A percentile compares a stretch with the other conserved stretches of the same genome.
phyloP scores from a whole-genome alignment of 2,888 invertebrate species.

The Hirtodrosophila cameraria region DNA sequence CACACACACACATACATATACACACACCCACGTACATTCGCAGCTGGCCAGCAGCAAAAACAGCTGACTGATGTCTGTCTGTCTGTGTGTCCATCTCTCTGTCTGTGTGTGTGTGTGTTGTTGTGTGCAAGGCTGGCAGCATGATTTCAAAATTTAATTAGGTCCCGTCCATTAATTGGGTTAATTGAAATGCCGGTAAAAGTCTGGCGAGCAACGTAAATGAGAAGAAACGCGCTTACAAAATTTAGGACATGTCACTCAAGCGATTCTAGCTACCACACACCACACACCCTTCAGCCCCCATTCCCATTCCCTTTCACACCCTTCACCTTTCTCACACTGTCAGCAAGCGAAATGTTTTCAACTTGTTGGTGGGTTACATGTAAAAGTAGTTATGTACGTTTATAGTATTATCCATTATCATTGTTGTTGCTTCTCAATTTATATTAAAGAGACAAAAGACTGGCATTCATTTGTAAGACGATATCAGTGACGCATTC shows the following conservation, averaged over 20 bases:
- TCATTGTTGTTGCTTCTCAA: slow-evolving; percentile 1
- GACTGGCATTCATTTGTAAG: not conserved
- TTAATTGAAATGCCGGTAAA: slow-evolving; percentile 82
- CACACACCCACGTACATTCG: too few species aligned
- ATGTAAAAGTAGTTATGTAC: slow-evolving; percentile 10
- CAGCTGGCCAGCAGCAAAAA: slow-evolving; percentile 66
- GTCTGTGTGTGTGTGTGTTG: slow-evolving; percentile 31
- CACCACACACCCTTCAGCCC: not conserved
- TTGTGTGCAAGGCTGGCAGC: slow-evolving; percentile 50
- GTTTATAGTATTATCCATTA: slow-evolving; percentile 13
- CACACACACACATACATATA: slow-evolving; percentile 2
- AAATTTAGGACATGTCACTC: slow-evolving; percentile 79
- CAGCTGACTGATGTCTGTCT: slow-evolving; percentile 67
- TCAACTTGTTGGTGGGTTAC: slow-evolving; percentile 32
- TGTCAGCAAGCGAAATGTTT: slow-evolving; percentile 30
- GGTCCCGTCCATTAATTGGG: slow-evolving; percentile 83
- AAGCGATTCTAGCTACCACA: slow-evolving; percentile 30
- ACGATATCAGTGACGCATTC: not conserved
- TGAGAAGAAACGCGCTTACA: slow-evolving; percentile 38
- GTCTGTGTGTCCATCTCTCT: slow-evolving; percentile 20
- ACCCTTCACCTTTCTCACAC: too few species aligned
- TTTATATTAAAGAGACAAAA: not conserved
- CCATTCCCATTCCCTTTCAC: not conserved
- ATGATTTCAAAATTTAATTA: slow-evolving; percentile 82
- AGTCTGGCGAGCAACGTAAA: slow-evolving; percentile 55